Evolutionary conservation across 2,797 vertebrate genomes (phyloP).

Genomic region (Eurystomus glaucurus): DNA sequence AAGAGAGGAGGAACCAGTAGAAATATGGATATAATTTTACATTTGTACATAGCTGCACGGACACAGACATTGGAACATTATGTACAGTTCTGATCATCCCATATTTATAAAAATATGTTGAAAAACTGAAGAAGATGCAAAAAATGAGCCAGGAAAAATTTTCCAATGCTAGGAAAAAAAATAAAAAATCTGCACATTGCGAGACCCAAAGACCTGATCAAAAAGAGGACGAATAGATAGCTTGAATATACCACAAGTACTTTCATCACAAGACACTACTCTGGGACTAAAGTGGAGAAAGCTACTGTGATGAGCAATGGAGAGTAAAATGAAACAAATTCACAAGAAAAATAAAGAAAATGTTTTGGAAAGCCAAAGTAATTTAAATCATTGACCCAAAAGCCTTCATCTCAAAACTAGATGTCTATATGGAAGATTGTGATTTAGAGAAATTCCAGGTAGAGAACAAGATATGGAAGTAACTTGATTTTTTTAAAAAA

Average conservation of each 20-base stretch:
- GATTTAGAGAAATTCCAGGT: background rate
- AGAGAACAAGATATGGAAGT: background rate
- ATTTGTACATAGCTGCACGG: background rate
- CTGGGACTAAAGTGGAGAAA: background rate
- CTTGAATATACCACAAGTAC: background rate
- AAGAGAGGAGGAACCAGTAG: background rate
- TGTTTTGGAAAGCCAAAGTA: background rate
- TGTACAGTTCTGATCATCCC: background rate
- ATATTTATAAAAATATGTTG: conserved; percentile 11
- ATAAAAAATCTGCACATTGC: background rate
- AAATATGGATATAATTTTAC: background rate
- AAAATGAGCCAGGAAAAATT: conserved; percentile 19
- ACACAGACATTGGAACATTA: conserved; percentile 5
- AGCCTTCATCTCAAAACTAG: background rate
- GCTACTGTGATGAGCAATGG: background rate
- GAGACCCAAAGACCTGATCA: background rate
- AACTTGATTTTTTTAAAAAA: background rate
- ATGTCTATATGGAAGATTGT: background rate
- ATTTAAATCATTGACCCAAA: background rate
- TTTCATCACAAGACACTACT: background rate
- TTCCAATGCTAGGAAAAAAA: background rate
- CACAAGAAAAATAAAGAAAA: background rate
- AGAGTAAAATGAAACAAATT: background rate
- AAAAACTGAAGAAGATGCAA: conserved; percentile 27
- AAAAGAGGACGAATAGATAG: background rate